Base-by-base conservation (phyloP, 2,113 vertebrate genomes). In the Gobio gobio region DNA sequence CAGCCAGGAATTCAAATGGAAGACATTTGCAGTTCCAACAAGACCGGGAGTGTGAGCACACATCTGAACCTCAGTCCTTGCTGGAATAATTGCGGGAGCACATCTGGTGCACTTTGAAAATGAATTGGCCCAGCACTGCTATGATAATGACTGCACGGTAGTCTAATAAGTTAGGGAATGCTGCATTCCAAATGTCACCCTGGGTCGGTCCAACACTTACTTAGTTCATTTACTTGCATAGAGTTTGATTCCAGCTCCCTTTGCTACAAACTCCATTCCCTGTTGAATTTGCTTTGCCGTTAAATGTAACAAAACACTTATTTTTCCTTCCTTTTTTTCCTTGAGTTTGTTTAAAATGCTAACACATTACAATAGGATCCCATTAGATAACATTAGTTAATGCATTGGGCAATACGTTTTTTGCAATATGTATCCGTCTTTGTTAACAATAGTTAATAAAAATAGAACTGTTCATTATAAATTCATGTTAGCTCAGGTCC, bases 81-180 rank as follows among this genome's bases (percentile, higher is more conserved):
- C 88, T 89, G 87, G 90, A 89, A 90, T 88, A 88, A 89, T 88
- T 89, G 89, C 83, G 64, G 54, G 86, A 86, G 87, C 87, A 88
- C 89, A 89, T 90, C 89, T 89, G 89, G 89, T 92, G 93, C 91
- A 93, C 92, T 93, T 95, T 93, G 91, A 93, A 91, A 91, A 86
- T 85, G 87, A 91, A 86, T 87, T 89, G 90, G 88, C 87, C 87
- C 83, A 70, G 81, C 77, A 82, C 82, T 63, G 82, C 86, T 86
- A 88, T 89, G 89, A 85, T 90, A 89, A 90, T 91, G 89, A 91
- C 86, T 73, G 85, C 81, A 82, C 82, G 74, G 86, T 86, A 88
- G 86, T 89, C 84, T 89, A 91, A 89, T 89, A 87, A 90, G 88
- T 91, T 89, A 88, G 87, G 89, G 82, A 91, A 90, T 87, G 85